Base-by-base conservation (phyloP, 2,888 invertebrate species). In the Eubasilissa splendida region DNA sequence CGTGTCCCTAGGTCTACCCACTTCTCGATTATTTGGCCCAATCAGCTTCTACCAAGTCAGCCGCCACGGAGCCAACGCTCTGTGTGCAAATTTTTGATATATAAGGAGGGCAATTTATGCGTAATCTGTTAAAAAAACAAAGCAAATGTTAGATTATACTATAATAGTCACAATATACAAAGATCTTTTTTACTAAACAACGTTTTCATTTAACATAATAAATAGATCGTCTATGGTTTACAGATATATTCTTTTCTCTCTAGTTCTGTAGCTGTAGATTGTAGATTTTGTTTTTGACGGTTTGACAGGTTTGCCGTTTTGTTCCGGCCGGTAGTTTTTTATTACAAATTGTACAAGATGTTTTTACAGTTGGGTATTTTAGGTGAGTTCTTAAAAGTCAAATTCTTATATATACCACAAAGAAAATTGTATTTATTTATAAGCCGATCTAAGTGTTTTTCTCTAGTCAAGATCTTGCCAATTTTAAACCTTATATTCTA, bases 21-120 rank as follows among this genome's bases (percentile, higher is more conserved):
- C 54, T 65, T 59, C 7, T 31, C 52, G 50, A 76, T 76, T 68
- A 80, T 68, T 76, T 80, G 75, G 75, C 10, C 81, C 77, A 77
- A 81, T 81, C 78, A 75, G 54, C 60, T 14, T 31, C 42, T 53
- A 68, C 78, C 78, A 77, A 42, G 80, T 80, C 80, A 80, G 76
- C 60, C 42, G 71, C 58, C 71, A 58, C 54, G 71, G 42, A 56
- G 56, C 53, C 58, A 14, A 50, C 70, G 14, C 70, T 9, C 14
- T 2, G 11, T 60, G 42, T 42, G 42, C 42, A 42, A 42, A 42
- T 5, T 60, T 60, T 60, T 14, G 2, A n/a, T 14, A 14, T 7
- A n/a, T 22, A 5, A 42, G 42, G 42, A 7, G 42, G 42, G 42
- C 42, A 42, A 42, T 42, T 42, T 42, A 42, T 42, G 42, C 4